Conservation (phyloP, 2,113 vertebrate genomes). For the Rhipidura dahli region DNA sequence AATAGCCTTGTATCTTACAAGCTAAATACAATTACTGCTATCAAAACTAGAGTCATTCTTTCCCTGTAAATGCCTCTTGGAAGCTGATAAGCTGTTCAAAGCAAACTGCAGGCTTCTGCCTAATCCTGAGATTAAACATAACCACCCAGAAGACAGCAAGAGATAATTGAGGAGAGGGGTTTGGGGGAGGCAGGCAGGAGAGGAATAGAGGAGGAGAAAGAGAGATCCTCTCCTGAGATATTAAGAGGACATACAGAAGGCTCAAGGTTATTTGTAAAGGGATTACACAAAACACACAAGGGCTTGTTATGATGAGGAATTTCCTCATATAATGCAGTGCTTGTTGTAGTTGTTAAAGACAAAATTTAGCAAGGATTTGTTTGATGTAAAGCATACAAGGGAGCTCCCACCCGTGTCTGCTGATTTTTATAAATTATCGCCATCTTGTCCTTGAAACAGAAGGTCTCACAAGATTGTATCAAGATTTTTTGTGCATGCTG, state of each 20-base stretch:
- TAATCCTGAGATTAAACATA: conserved; percentile 80
- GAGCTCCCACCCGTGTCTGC: neutral
- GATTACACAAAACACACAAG: conserved; percentile 59
- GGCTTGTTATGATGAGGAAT: conserved; percentile 53
- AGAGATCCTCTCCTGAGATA: conserved; percentile 60
- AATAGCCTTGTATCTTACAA: conserved; percentile 79
- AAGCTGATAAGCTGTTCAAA: conserved; percentile 79
- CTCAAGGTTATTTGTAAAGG: conserved; percentile 72
- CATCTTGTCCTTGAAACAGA: neutral
- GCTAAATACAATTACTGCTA: conserved; percentile 84
- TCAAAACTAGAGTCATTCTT: conserved; percentile 77
- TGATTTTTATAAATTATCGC: neutral
- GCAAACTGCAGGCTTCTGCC: conserved; percentile 63
- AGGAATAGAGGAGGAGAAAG: neutral
- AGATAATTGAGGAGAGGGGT: neutral
- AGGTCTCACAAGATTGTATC: neutral
- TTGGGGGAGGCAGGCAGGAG: neutral
- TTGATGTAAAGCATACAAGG: neutral
- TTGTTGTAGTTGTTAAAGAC: conserved; percentile 39
- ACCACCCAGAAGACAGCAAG: conserved; percentile 68
- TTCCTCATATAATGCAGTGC: conserved; percentile 43
- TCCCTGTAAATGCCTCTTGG: conserved; percentile 74
- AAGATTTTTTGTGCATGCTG: neutral
- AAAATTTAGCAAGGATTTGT: conserved; percentile 50
- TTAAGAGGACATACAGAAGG: conserved; percentile 45